Base-by-base conservation (phyloP, 2,113 vertebrate genomes). In the Takifugu bimaculatus region DNA sequence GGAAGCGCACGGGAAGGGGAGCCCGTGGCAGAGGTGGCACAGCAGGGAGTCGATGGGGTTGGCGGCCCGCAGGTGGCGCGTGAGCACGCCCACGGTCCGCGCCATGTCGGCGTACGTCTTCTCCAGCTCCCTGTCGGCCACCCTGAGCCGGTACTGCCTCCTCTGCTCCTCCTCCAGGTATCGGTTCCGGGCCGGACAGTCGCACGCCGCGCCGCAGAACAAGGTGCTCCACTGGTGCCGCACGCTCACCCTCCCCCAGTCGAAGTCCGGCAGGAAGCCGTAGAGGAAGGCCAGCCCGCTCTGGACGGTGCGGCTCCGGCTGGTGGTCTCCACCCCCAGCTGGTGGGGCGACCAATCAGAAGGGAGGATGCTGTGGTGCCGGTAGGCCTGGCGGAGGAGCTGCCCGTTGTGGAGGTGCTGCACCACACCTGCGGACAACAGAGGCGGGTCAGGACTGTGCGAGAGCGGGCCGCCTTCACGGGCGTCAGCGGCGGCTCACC, bases 31-130 rank as follows among this genome's bases (percentile, higher is more conserved):
- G 62, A 99, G 90, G 77, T 95, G 93, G 87, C 96, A 98, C 50
- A 97, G 72, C 78, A 99, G 88, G 4, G 97, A 93, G 83, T 98
- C 97, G 20, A 99, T 90, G 0, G 97, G 96, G 80, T 98, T 98
- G 47, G 96, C 92, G 0, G 96, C 96, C 26, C 95, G 89, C 32
- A 98, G 75, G 68, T 93, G 93, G 71, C 94, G 92, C 7, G 93
- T 92, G 47, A 90, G 92, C 59, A 98, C 62, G 3, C 94, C 95
- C 74, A 98, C 83, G 2, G 93, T 88, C 70, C 77, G 91, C 2
- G 95, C 93, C 96, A 98, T 98, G 47, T 93, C 90, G 13, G 83
- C 87, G 0, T 97, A 98, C 0, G 93, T 93, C 79, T 75, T 90
- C 63, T 98, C 95, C 39, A 99, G 90, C 54, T 91, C 81, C 0